Evolutionary conservation across 2,888 invertebrate species (phyloP), one percentile per base, ranked within the genome.

Genomic region (Archips xylosteana): DNA sequence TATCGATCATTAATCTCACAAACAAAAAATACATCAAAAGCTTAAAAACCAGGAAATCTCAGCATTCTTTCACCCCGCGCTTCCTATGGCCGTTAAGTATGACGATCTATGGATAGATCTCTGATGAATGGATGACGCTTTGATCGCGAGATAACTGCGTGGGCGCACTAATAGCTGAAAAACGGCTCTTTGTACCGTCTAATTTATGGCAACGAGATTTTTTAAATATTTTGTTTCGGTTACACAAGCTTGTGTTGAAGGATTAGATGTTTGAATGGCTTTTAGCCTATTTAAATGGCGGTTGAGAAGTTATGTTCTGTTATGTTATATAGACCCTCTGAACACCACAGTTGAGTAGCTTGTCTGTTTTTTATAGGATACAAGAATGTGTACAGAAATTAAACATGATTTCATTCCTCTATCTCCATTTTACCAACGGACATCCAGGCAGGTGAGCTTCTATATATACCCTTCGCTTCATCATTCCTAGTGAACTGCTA

Each of bases 91-190:
- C 59, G 57, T 57, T 32, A 3, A 57, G 10, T 60, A n/a, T 36
- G 34, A 51, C 65, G 65, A 65, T 51, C 36, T 65, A 34, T 59
- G 60, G 9, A 47, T 65, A 36, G 34, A 65, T 49, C 36, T 34
- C 68, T 73, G 68, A 73, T 73, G 73, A 73, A 73, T 73, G 73
- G 73, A 73, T 64, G 68, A 32, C 59, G 42, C 39, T 65, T 51
- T 72, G 72, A 73, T 73, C 67, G 72, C 42, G 49, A 62, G 72
- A 73, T 73, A 68, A 45, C 68, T 51, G 73, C 68, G 73, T 69
- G 47, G 72, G 72, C 67, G 72, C 72, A 72, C 36, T 62, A 73
- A 69, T 69, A 73, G 73, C 73, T 73, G 72, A 69, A 73, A 71
- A 64, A 65, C 64, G 34, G 64, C 36, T 63, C 73, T 73, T 73